phyloP scores from a whole-genome alignment of 1,140 invertebrate species.

The Papilio aristodemus region DNA sequence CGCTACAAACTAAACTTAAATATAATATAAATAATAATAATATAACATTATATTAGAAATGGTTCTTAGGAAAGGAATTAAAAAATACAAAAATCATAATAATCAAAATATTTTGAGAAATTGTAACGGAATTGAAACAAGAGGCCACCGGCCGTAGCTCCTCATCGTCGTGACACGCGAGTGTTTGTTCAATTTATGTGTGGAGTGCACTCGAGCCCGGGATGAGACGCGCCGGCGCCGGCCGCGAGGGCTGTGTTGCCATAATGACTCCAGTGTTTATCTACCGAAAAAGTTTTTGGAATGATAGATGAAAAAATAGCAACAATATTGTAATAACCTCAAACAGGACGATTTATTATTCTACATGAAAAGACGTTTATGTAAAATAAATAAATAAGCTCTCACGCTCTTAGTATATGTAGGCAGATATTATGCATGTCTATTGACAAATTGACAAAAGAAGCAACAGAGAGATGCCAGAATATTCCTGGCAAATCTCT shows the following conservation, averaged over 20 bases:
- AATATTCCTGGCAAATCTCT: too few relatives aligned
- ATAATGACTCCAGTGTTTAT: slow-evolving; percentile 27
- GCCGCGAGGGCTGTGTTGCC: slow-evolving; percentile 23
- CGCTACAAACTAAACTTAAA: too few relatives aligned
- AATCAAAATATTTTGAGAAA: slow-evolving; percentile 15
- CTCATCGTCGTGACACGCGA: slow-evolving; percentile 36
- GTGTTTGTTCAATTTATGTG: slow-evolving; percentile 63
- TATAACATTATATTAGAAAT: too few relatives aligned
- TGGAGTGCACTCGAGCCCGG: slow-evolving; percentile 46
- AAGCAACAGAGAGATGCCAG: too few relatives aligned
- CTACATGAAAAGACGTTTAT: too few relatives aligned
- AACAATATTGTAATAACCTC: slow-evolving; percentile 9
- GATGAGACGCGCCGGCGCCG: slow-evolving; percentile 60
- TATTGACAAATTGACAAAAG: too few relatives aligned
- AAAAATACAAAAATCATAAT: background rate
- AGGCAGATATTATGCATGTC: too few relatives aligned
- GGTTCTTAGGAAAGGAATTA: too few relatives aligned
- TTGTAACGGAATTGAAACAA: slow-evolving; percentile 40
- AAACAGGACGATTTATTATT: too few relatives aligned
- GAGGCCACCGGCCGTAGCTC: slow-evolving; percentile 31
- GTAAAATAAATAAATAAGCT: too few relatives aligned
- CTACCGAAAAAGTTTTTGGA: slow-evolving; percentile 11
- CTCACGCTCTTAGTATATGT: too few relatives aligned
- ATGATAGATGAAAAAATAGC: slow-evolving; percentile 17
- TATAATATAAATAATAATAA: too few relatives aligned